Conservation (phyloP, 2,113 vertebrate genomes). For the Ibidorhyncha struthersii region DNA sequence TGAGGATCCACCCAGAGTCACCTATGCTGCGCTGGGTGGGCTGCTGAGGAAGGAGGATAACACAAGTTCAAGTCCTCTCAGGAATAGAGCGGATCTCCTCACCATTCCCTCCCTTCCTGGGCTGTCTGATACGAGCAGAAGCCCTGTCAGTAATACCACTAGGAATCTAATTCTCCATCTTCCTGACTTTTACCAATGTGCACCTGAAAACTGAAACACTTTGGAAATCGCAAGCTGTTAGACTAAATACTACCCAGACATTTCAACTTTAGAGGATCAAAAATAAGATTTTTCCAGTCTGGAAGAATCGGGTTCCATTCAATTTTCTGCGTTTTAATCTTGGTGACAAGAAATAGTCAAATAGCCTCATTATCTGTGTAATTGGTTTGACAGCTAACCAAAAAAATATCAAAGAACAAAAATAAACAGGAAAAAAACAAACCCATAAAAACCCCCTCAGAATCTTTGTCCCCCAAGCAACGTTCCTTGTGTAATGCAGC, state of each 20-base stretch:
- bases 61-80: not conserved
- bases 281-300: not conserved
- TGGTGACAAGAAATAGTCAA: not conserved
- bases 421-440: not conserved
- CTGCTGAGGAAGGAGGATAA: not conserved
- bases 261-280: not conserved
- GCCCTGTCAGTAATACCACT: not conserved
- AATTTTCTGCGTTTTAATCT: not conserved
- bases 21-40: not conserved
- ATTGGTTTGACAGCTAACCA: not conserved
- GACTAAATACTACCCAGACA: not conserved
- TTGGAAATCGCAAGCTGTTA: not conserved
- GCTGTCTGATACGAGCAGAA: not conserved
- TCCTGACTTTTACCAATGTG: not conserved
- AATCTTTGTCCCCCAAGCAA: not conserved
- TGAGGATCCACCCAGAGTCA: not conserved
- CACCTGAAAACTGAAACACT: not conserved
- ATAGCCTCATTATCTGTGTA: not conserved
- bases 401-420: not conserved
- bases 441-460: not conserved
- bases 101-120: not conserved
- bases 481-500: not conserved
- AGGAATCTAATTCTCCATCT: not conserved
- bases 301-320: not conserved
- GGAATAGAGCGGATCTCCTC: not conserved